Evolutionary conservation across 1,140 invertebrate species (phyloP).

Genomic region (Trachymyrmex septentrionalis): DNA sequence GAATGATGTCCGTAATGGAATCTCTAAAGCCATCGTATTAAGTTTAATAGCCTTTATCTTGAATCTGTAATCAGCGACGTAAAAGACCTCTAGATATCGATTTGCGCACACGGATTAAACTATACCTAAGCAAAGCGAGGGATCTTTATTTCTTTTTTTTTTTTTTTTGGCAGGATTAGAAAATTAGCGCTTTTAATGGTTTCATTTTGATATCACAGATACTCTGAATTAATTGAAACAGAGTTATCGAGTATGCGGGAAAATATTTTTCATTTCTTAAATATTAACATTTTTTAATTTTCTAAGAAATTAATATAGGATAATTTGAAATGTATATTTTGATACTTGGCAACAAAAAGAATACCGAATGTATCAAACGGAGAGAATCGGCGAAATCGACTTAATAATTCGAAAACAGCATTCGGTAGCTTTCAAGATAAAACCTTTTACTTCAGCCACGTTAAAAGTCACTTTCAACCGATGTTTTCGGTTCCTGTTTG

Average conservation of each 20-base stretch:
- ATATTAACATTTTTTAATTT: neutral
- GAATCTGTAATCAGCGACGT: neutral
- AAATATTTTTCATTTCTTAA: neutral
- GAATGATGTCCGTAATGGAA: conserved; percentile 26
- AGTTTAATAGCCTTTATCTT: conserved; percentile 11
- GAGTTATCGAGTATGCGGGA: neutral
- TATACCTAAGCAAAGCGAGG: neutral
- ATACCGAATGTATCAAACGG: neutral
- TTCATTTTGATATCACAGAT: neutral
- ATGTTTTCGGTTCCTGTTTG: neutral
- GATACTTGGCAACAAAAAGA: neutral
- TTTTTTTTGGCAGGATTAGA: too few relatives aligned
- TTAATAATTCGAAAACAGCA: conserved; percentile 1
- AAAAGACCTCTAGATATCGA: conserved; percentile 5
- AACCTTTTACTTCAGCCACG: neutral
- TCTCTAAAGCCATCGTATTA: conserved; percentile 20
- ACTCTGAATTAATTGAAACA: neutral
- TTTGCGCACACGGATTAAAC: neutral
- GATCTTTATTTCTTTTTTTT: neutral
- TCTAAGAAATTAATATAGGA: neutral
- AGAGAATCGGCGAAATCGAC: neutral
- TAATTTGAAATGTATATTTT: neutral
- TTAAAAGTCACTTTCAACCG: neutral
- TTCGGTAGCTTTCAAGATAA: neutral
- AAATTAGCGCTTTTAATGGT: neutral